These are phyloP conservation scores for Takifugu rubripes DNA, from an alignment of 2,797 vertebrate genomes.

Conservation along the genomic window DNA sequence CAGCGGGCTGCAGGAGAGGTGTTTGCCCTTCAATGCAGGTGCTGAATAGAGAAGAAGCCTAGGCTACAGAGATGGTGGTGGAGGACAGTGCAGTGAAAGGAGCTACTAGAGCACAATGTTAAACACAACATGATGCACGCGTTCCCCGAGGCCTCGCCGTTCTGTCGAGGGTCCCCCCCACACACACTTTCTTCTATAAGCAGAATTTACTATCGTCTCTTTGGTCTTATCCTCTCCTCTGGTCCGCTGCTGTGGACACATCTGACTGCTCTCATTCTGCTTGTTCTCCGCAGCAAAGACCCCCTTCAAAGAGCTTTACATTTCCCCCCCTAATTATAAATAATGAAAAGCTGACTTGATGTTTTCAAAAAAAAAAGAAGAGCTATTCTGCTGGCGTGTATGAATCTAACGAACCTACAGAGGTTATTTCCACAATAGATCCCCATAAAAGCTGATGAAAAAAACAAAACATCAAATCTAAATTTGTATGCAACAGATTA, in stretches of 20 bases:
- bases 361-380: not conserved
- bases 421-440: no score
- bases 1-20: conserved; percentile 33
- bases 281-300: not conserved
- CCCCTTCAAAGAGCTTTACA: not conserved
- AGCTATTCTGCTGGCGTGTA: no score
- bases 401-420: no score
- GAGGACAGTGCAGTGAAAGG: conserved; percentile 19
- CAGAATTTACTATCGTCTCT: conserved; percentile 28
- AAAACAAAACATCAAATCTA: no score
- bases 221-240: conserved; percentile 19
- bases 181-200: conserved; percentile 34
- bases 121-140: conserved; percentile 14
- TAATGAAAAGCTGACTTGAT: not conserved
- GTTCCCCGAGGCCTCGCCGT: conserved; percentile 25
- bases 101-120: not conserved
- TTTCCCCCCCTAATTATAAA: not conserved
- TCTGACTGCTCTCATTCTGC: conserved; percentile 13
- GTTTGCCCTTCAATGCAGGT: conserved; percentile 53
- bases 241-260: conserved; percentile 21
- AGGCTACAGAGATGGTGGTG: conserved; percentile 9
- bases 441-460: no score
- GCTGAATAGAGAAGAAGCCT: conserved; percentile 32
- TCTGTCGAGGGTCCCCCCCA: conserved; percentile 31
- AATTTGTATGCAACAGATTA: no score